Evolutionary conservation across 2,888 invertebrate species (phyloP), one percentile per base, ranked within the genome.

Genomic region (Pseudanteris insignis): DNA sequence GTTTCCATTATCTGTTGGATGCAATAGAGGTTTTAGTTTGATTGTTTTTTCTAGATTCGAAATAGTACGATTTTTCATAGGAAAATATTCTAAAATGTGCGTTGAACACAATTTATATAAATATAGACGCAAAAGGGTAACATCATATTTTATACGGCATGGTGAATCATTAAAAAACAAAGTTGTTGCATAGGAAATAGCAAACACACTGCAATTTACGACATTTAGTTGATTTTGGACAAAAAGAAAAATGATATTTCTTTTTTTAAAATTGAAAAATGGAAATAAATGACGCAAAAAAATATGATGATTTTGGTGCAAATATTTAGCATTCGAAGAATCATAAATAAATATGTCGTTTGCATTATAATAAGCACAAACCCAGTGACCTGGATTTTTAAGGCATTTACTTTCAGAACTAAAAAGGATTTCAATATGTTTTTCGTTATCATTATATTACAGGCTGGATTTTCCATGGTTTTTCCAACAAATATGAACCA

Each of bases 371-470:
- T 21, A 51, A 13, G 9, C 10, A 10, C 51, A 51, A 28, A 51
- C 25, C 51, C 51, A 51, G 12, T 48, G 38, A 32, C 32, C 14
- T 30, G 15, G 21, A 12, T 12, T 30, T 11, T 12, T 2, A 30
- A 12, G 8, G 7, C 11, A 12, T 18, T 3, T 18, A 3, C 6
- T 18, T 18, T 18, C 18, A 47, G 7, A 11, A 26, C 40, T 50
- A 10, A 11, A 12, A 12, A 50, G 40, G 25, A 50, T 40, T 40
- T 50, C 33, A 2, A 50, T 50, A 26, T 50, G 50, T 26, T 38
- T 38, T 10, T 38, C 33, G 9, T 48, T 4, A 8, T n/a, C 7
- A n/a, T 40, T n/a, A n/a, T n/a, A n/a, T 12, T 11, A 48, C 12
- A 24, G 38, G 48, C 34, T 28, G 26, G 11, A 46, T 46, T 36